These are phyloP conservation scores for Gyrodactylus bullatarudis DNA, from an alignment of 1,140 invertebrate species.

Conservation along the genomic window DNA sequence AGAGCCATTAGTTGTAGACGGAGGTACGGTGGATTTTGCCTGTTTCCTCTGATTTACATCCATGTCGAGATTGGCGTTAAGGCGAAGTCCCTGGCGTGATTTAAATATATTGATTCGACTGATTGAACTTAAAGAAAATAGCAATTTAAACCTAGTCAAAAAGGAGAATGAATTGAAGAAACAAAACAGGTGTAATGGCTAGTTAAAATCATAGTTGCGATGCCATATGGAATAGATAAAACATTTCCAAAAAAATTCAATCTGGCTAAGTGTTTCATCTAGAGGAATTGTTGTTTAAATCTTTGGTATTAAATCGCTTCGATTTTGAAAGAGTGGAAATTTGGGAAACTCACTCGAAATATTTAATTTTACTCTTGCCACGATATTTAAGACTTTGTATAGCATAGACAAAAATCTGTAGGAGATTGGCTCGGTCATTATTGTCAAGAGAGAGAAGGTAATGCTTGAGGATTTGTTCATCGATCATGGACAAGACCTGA, in stretches of 20 bases:
- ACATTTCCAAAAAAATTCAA: no score
- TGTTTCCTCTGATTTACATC: no score
- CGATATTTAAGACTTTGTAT: background rate
- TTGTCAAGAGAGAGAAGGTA: background rate
- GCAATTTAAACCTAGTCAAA: background rate
- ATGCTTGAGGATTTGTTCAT: background rate
- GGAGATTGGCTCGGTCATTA: background rate
- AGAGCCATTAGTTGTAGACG: no score
- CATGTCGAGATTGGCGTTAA: no score
- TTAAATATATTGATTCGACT: background rate
- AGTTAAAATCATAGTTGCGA: no score
- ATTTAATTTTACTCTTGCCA: background rate
- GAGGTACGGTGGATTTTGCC: no score
- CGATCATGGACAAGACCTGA: background rate
- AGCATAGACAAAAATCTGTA: background rate
- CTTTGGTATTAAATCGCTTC: no score
- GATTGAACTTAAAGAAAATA: background rate
- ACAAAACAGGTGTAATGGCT: no score
- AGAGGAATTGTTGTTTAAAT: no score
- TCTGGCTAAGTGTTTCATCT: no score
- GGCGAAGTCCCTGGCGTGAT: background rate
- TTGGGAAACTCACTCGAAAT: background rate
- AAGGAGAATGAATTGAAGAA: background rate
- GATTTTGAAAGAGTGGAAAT: no score
- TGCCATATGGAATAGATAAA: no score